Evolutionary conservation across 2,888 invertebrate species (phyloP), one percentile per base, ranked within the genome.

Genomic region (Metallyticus violacea): DNA sequence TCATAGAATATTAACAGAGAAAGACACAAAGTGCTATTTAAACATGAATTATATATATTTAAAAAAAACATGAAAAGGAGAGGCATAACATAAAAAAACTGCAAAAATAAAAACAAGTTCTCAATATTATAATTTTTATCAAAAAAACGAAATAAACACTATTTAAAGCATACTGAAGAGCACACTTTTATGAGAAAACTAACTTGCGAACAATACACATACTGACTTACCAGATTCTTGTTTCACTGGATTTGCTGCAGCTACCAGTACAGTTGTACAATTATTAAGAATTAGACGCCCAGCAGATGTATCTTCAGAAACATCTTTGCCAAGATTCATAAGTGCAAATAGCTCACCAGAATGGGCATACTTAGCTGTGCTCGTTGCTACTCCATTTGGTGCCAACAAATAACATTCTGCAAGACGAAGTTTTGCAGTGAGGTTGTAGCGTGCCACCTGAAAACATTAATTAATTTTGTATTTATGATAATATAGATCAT

Each of bases 281-380:
- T 96, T 96, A 90, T 95, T 95, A 25, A 97, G 92, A 88, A 97
- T 95, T 22, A 97, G 92, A 29, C 97, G 93, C 0, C 97, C 97
- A 82, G 96, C 96, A 15, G 96, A 95, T 3, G 97, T 96, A 90
- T 97, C 97, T 91, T 97, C 97, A 0, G 96, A 96, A 79, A 97
- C 93, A 90, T 96, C 95, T 90, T 95, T 95, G 28, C 95, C 94
- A 78, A 97, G 91, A 85, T 94, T 94, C 92, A 97, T 93, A 87
- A 95, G 93, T 7, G 96, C 97, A 91, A 96, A 97, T 40, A 97
- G 91, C 91, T 97, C 96, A 25, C 96, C 96, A 26, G 94, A 93
- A 89, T 94, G 93, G 0, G 96, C 95, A 91, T 96, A 97, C 91
- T 96, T 96, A 7, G 96, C 95, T 0, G 95, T 95, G 86, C 95